A percentile compares a stretch with the other conserved stretches of the same genome.
These are phyloP conservation scores for Microtus richardsoni DNA, from an alignment of 2,113 vertebrate species.

Conservation along the genomic window DNA sequence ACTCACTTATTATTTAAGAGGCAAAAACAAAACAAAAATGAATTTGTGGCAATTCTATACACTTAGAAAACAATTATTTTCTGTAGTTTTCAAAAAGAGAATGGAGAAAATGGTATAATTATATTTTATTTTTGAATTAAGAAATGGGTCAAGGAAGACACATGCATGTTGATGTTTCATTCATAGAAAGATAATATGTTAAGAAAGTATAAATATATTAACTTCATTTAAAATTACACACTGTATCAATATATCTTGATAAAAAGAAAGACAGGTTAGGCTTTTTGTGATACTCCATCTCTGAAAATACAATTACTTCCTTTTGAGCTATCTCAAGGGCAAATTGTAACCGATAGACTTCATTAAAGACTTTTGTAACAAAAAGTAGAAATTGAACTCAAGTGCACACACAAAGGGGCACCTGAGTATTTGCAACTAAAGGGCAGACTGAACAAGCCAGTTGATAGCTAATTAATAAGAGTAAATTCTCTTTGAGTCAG, in stretches of 20 bases:
- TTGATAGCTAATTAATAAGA: neutral
- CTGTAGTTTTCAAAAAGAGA: neutral
- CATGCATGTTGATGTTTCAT: neutral
- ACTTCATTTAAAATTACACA: neutral
- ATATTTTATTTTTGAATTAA: neutral
- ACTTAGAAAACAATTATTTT: neutral
- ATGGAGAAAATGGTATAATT: neutral
- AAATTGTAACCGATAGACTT: neutral
- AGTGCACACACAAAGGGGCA: neutral
- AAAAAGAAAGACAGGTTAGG: neutral
- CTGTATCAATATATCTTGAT: neutral
- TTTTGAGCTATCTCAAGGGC: neutral
- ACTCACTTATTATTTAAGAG: neutral
- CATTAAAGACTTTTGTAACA: neutral
- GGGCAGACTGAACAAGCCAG: neutral
- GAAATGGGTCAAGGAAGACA: neutral
- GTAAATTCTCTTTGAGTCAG: neutral
- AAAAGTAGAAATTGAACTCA: neutral
- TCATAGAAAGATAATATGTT: neutral
- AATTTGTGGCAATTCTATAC: neutral
- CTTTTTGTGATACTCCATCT: neutral
- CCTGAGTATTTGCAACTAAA: neutral
- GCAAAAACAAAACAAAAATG: neutral
- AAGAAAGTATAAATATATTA: neutral
- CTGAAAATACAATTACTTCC: neutral